Conservation (phyloP, 2,113 vertebrate species). For the Calyptommatus sinebrachiatus region DNA sequence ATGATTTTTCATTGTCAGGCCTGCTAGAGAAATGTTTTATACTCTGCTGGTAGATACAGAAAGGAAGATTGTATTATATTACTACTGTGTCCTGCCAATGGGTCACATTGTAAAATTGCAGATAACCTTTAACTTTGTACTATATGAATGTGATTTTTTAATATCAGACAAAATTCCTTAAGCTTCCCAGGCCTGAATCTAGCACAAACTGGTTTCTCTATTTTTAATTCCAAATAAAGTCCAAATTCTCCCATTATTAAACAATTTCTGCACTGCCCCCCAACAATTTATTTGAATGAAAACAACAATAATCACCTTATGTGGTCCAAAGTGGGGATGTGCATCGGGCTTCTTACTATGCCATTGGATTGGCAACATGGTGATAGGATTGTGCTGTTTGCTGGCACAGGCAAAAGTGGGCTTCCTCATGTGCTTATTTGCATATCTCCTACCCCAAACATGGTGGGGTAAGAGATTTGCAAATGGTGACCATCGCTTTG, state of each 20-base stretch:
- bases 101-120: slow-evolving; percentile 27
- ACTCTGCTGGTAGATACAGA: slow-evolving; percentile 40
- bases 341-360: no score
- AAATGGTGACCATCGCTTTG: no score
- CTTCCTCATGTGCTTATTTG: no score
- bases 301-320: no score
- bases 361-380: no score
- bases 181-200: not conserved
- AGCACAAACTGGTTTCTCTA: not conserved
- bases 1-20: slow-evolving; percentile 12
- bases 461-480: no score
- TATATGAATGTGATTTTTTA: slow-evolving; percentile 26
- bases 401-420: no score
- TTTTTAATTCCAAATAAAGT: not conserved
- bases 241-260: not conserved
- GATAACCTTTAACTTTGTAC: slow-evolving; percentile 26
- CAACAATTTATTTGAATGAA: no score
- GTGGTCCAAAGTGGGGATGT: no score
- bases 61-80: slow-evolving; percentile 35
- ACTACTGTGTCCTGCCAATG: slow-evolving; percentile 22
- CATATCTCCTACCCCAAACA: no score
- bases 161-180: slow-evolving; percentile 21
- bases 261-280: no score
- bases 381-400: no score
- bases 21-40: slow-evolving; percentile 26